Evolutionary conservation across 2,888 invertebrate species (phyloP).

Genomic region (Drosophila fungiperda): DNA sequence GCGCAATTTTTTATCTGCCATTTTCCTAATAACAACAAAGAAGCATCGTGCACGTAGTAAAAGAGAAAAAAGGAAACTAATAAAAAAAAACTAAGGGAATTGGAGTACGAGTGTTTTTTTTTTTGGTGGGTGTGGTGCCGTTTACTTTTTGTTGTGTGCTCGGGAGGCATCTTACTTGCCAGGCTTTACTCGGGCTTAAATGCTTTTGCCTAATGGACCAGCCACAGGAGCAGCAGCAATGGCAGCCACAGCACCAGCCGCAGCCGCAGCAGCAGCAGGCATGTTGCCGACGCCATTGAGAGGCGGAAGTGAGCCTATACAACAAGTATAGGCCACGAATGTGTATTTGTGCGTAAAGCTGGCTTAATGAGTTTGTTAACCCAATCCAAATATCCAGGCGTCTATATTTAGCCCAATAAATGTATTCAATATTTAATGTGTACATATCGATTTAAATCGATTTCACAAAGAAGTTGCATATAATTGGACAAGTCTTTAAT

Average conservation of each 20-base stretch:
- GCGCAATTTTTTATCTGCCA: conserved; percentile 53
- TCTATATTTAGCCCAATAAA: conserved; percentile 11
- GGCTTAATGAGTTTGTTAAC: conserved; percentile 74
- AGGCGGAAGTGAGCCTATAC: conserved; percentile 64
- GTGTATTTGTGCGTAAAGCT: conserved; percentile 38
- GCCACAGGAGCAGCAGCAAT: conserved; percentile 3
- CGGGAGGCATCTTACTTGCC: conserved; percentile 17
- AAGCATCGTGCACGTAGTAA: conserved; percentile 48
- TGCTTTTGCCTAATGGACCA: conserved; percentile 70
- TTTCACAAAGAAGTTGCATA: background rate
- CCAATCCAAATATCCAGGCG: conserved; percentile 54
- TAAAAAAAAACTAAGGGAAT: conserved; percentile 8
- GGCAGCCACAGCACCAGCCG: conserved; percentile 18
- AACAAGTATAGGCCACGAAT: conserved; percentile 44
- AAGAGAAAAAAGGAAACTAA: conserved; percentile 6
- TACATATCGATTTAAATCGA: conserved; percentile 1
- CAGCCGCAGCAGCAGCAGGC: conserved; percentile 22
- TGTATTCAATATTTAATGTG: conserved; percentile 2
- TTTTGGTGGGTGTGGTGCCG: conserved; percentile 43
- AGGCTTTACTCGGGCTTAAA: conserved; percentile 64
- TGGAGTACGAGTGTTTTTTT: conserved; percentile 38
- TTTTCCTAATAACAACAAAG: conserved; percentile 43
- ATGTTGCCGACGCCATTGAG: conserved; percentile 58
- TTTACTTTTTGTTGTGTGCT: background rate
- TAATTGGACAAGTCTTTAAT: background rate